Percentiles rank a stretch among this genome's conserved stretches.
phyloP scores from a whole-genome alignment of 2,888 invertebrate species.

The Suillia variegata region DNA sequence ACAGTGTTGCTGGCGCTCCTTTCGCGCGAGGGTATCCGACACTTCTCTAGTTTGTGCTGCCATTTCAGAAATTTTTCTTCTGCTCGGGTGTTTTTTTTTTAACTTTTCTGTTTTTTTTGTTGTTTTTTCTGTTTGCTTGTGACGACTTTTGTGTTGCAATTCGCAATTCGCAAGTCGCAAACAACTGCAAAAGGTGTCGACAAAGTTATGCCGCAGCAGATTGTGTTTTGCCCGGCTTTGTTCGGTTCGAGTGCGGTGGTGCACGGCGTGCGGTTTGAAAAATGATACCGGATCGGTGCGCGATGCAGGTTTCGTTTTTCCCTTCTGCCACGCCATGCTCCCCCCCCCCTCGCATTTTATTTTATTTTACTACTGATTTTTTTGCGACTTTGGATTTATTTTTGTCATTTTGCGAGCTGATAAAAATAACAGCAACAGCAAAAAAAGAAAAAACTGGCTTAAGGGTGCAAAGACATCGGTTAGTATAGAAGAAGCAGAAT shows the following conservation, averaged over 20 bases:
- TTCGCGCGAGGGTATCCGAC: no score
- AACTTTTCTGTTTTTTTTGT: no score
- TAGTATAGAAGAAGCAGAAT: no score
- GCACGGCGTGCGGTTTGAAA: constrained; percentile 3
- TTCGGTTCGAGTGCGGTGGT: neutral
- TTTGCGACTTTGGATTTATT: neutral
- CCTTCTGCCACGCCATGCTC: neutral
- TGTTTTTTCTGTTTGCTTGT: no score
- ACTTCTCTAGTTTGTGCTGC: no score
- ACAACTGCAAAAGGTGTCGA: constrained; percentile 13
- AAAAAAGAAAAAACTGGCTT: neutral
- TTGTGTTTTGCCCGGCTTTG: no score
- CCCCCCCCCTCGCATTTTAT: no score
- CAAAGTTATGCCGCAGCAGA: constrained; percentile 14
- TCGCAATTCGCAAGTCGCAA: neutral
- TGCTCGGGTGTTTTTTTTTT: no score
- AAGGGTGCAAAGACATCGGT: neutral
- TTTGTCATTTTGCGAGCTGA: neutral
- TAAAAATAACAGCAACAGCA: neutral
- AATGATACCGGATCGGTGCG: constrained; percentile 10
- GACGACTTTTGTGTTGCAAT: no score
- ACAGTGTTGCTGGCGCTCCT: neutral
- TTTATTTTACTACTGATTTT: neutral
- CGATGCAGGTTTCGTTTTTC: neutral
- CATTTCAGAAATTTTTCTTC: no score